Base-by-base conservation (phyloP, 2,888 invertebrate genomes). In the Andrena minutula region DNA sequence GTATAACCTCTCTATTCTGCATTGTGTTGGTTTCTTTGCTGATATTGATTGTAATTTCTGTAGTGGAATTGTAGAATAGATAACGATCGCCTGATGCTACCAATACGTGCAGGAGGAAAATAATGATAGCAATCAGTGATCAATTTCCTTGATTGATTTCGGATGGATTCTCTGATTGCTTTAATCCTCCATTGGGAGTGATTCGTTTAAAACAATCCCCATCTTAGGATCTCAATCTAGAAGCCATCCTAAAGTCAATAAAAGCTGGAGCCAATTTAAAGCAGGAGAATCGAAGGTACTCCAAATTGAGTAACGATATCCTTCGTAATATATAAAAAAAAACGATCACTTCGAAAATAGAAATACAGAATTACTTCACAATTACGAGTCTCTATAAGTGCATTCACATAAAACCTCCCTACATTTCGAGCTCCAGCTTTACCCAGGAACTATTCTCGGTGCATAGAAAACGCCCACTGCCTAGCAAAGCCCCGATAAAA, bases 51-150 rank as follows among this genome's bases (percentile, higher is more conserved):
- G 49, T 53, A 68, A 79, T 79, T 68, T 61, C 41, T 51, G 60
- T 47, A 32, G 63, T 28, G 49, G 30, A 68, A 68, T 79, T 71
- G 58, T 70, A 69, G 58, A 79, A 79, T 32, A 70, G n/a, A 69
- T 56, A 53, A 64, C 35, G 47, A 32, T n/a, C 56, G 23, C 49
- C 28, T 12, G 28, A 32, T 23, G 28, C 66, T 60, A 79, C 66
- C 61, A 66, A 23, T 20, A 16, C 26, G 16, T 12, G 47, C 47
- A 28, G 49, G 47, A 47, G 20, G 53, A 64, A 53, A 63, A 68
- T 68, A 81, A 81, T 79, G 20, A 81, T 81, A 81, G 80, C 68
- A 64, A 81, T 81, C 79, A 73, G 12, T 35, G 79, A 64, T 64
- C 64, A 73, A 73, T 79, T 73, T 72, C 56, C 63, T 72, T 61